Percentiles rank a stretch among this genome's conserved stretches.
Evolutionary conservation across 1,140 invertebrate genomes (phyloP).

Genomic region (Bursaphelenchus mucronatus): DNA sequence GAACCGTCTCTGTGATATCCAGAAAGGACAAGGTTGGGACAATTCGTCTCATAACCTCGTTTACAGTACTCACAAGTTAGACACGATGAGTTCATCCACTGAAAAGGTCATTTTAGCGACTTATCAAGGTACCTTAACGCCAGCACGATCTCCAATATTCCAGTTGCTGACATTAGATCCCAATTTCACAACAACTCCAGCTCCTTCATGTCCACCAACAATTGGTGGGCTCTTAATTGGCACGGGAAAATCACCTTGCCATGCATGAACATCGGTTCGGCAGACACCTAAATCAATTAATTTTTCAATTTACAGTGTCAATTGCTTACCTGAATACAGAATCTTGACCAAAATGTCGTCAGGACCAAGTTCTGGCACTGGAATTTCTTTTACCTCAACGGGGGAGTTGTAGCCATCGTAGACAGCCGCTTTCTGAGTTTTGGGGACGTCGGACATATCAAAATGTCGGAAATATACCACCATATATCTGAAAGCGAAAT

Average conservation of each 20-base stretch:
- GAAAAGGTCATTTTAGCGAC: background rate
- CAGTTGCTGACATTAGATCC: conserved; percentile 30
- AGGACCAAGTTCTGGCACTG: conserved; percentile 20
- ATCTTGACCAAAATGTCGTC: conserved; percentile 27
- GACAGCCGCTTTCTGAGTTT: conserved; percentile 20
- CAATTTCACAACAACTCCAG: conserved; percentile 36
- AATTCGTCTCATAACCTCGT: conserved; percentile 23
- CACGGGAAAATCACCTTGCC: conserved; percentile 19
- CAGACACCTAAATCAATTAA: background rate
- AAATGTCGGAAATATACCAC: background rate
- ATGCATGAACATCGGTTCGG: conserved; percentile 9
- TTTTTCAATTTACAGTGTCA: background rate
- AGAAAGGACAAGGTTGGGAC: conserved; percentile 24
- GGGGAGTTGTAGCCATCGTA: background rate
- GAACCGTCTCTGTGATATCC: conserved; percentile 33
- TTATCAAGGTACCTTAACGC: conserved; percentile 32
- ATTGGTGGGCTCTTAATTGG: conserved; percentile 21
- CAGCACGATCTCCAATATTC: conserved; percentile 35
- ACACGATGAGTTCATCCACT: conserved; percentile 33
- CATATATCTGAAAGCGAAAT: too few relatives aligned
- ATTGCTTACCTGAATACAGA: conserved; percentile 25
- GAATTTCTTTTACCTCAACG: conserved; percentile 18
- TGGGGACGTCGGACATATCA: conserved; percentile 14
- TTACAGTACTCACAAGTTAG: conserved; percentile 32
- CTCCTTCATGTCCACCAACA: conserved; percentile 40